A percentile compares a stretch with the other conserved stretches of the same genome.
Evolutionary conservation across 2,888 invertebrate species (phyloP).

Genomic region (Caenorhabditis afra): DNA sequence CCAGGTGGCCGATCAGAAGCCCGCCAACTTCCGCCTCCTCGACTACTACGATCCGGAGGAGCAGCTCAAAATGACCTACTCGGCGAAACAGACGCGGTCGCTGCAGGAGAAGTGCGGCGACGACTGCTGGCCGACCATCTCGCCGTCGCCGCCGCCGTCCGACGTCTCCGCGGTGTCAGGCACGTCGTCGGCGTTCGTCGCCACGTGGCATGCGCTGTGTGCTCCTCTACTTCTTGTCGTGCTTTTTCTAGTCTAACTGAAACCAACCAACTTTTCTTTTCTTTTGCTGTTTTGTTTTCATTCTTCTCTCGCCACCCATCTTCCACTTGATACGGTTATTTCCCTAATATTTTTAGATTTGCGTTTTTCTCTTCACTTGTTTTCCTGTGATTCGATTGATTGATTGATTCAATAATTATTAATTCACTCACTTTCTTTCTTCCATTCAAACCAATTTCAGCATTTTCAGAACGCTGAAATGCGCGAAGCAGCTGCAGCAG

Average conservation of each 20-base stretch:
- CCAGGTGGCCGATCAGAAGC: constrained; percentile 90
- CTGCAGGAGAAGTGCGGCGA: constrained; percentile 76
- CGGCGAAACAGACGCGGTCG: constrained; percentile 70
- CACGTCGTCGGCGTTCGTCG: constrained; percentile 10
- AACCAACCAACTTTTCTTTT: not conserved
- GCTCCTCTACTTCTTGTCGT: constrained; percentile 34
- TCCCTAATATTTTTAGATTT: too few species aligned
- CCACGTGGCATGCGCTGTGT: constrained; percentile 29
- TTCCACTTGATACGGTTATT: too few species aligned
- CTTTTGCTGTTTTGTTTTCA: constrained; percentile 2
- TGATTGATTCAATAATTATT: too few species aligned
- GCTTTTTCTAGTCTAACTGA: constrained; percentile 16
- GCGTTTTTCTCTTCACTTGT: too few species aligned
- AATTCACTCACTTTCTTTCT: too few species aligned
- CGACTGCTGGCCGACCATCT: constrained; percentile 75
- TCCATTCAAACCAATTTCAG: too few species aligned
- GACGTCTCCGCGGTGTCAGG: constrained; percentile 34
- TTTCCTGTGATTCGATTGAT: too few species aligned
- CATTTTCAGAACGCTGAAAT: too few species aligned
- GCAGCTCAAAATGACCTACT: constrained; percentile 76
- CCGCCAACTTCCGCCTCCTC: constrained; percentile 89
- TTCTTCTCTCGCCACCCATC: not conserved
- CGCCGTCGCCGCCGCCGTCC: constrained; percentile 36
- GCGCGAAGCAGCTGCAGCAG: too few species aligned
- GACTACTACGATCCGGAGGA: constrained; percentile 90